A percentile compares a stretch with the other conserved stretches of the same genome.
Conservation (phyloP, 2,888 invertebrate genomes). For the Liposcelis brunnea region DNA sequence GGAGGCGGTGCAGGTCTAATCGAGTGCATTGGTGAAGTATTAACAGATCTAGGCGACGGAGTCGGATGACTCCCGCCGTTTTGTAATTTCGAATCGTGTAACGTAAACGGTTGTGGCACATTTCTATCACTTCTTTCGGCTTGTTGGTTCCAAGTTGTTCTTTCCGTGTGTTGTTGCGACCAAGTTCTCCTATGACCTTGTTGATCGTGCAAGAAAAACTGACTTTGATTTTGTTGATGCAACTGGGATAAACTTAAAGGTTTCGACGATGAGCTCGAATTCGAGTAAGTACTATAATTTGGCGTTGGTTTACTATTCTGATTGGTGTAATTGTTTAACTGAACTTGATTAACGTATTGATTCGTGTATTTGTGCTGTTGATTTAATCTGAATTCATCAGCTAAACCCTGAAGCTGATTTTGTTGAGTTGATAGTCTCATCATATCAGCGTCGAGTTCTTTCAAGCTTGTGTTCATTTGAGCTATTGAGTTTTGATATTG, state of each 20-base stretch:
- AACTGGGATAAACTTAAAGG: conserved; percentile 18
- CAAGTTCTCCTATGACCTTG: conserved; percentile 14
- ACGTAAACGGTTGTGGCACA: neutral
- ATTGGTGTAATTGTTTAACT: too few species aligned
- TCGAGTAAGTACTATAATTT: neutral
- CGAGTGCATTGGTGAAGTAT: neutral
- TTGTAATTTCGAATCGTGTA: conserved; percentile 3
- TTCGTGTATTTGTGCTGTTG: conserved; percentile 26
- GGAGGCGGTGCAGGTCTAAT: neutral
- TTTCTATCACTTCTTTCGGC: neutral
- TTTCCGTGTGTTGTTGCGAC: too few species aligned
- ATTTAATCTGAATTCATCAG: too few species aligned
- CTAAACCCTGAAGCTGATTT: conserved; percentile 29
- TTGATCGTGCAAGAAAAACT: conserved; percentile 62
- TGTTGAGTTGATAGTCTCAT: conserved; percentile 73
- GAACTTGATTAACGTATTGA: too few species aligned
- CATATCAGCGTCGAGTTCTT: conserved; percentile 88
- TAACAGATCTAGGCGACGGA: neutral
- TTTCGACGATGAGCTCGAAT: conserved; percentile 2
- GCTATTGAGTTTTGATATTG: conserved; percentile 67
- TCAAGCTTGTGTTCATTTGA: conserved; percentile 85
- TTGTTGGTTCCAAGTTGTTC: conserved; percentile 1
- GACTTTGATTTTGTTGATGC: conserved; percentile 28
- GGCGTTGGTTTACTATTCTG: too few species aligned
- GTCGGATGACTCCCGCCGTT: conserved; percentile 2